Conservation (phyloP, 2,888 invertebrate species). For the Sclerodermus sp. region DNA sequence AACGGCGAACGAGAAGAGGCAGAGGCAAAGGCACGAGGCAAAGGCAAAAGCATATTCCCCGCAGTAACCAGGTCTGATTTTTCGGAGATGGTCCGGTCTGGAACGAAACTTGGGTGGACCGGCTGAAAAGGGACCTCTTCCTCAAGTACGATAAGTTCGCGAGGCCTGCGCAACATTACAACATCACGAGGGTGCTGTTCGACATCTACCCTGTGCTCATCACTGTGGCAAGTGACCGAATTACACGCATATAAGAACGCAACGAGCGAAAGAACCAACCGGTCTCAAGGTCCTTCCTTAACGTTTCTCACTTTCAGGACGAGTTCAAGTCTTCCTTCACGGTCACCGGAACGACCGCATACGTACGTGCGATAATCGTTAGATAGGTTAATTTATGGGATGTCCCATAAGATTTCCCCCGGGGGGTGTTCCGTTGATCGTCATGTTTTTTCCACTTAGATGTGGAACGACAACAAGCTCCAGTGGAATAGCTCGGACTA, state of each 20-base stretch:
- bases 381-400: neutral
- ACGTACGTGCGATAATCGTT: constrained; percentile 60
- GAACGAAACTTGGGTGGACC: constrained; percentile 64
- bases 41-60: too few relatives aligned
- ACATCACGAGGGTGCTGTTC: constrained; percentile 60
- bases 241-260: too few relatives aligned
- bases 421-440: too few relatives aligned
- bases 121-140: constrained; percentile 62
- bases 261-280: too few relatives aligned
- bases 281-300: too few relatives aligned
- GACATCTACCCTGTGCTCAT: constrained; percentile 67
- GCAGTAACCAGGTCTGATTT: too few relatives aligned
- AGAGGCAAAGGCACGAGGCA: neutral
- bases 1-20: too few relatives aligned
- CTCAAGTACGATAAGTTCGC: constrained; percentile 63
- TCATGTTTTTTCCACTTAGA: too few relatives aligned
- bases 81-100: constrained; percentile 53
- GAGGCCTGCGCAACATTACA: constrained; percentile 61
- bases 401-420: too few relatives aligned
- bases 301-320: constrained; percentile 49
- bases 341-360: constrained; percentile 63
- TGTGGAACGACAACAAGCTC: constrained; percentile 76
- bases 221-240: constrained; percentile 56
- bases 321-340: constrained; percentile 66
- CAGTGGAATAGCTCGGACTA: constrained; percentile 72